Percentiles rank a stretch among this genome's conserved stretches.
phyloP scores from a whole-genome alignment of 1,140 invertebrate genomes.

The Drosophila ohnishii region DNA sequence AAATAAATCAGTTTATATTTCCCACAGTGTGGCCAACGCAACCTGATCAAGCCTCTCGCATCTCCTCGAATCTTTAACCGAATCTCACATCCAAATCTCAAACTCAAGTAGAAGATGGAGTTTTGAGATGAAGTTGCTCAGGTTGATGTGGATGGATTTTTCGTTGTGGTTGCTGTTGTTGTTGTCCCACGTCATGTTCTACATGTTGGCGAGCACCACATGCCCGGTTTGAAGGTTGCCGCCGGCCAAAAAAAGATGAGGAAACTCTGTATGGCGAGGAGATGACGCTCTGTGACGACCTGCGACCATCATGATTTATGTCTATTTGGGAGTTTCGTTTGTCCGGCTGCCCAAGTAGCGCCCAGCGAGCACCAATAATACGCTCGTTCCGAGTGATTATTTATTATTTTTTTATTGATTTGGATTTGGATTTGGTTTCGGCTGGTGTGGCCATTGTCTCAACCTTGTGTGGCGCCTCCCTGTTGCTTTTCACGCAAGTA shows the following conservation, averaged over 20 bases:
- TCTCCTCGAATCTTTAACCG: constrained; percentile 11
- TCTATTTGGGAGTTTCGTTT: constrained; percentile 56
- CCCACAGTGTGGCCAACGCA: constrained; percentile 22
- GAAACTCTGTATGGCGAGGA: not conserved
- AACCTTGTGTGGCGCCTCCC: constrained; percentile 54
- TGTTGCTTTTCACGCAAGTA: constrained; percentile 75
- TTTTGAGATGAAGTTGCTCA: constrained; percentile 53
- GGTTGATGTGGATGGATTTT: constrained; percentile 43
- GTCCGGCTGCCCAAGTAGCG: constrained; percentile 37
- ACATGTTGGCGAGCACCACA: constrained; percentile 61
- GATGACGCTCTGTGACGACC: constrained; percentile 13
- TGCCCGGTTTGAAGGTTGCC: constrained; percentile 60
- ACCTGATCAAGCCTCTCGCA: constrained; percentile 51
- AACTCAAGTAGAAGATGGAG: constrained; percentile 42
- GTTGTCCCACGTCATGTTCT: constrained; percentile 76
- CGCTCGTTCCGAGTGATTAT: constrained; percentile 35
- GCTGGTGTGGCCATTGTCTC: constrained; percentile 31
- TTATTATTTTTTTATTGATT: constrained; percentile 63
- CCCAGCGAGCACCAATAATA: constrained; percentile 37
- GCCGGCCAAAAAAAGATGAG: constrained; percentile 39
- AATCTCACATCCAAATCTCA: constrained; percentile 21
- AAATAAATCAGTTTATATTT: not conserved
- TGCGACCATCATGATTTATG: constrained; percentile 72
- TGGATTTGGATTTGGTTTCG: constrained; percentile 5
- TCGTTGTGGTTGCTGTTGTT: constrained; percentile 39